Percentiles rank a stretch among this genome's conserved stretches.
These are phyloP conservation scores for Coryphaenoides rupestris DNA, from an alignment of 2,113 vertebrate genomes.

Conservation along the genomic window DNA sequence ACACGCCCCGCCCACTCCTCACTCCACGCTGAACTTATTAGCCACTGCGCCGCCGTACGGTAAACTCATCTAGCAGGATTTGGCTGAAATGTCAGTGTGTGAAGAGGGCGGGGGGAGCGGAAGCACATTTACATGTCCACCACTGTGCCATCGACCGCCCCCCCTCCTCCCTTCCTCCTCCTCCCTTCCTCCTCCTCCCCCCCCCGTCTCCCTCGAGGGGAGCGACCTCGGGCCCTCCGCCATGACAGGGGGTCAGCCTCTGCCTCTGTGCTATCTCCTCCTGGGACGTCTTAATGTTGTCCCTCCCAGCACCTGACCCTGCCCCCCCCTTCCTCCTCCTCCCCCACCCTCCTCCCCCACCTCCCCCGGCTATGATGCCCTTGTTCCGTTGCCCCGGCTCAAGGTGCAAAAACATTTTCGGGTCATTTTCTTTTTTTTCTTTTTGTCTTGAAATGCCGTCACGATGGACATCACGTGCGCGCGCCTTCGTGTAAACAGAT, in stretches of 20 bases:
- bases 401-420: slow-evolving; percentile 41
- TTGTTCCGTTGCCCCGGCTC: slow-evolving; percentile 43
- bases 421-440: no score
- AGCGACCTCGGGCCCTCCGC: slow-evolving; percentile 47
- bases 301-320: slow-evolving; percentile 52
- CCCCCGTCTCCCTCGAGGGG: slow-evolving; percentile 35
- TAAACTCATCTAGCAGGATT: no score
- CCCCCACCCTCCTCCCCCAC: slow-evolving; percentile 46
- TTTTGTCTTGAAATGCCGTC: slow-evolving; percentile 25
- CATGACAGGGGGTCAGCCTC: slow-evolving; percentile 62
- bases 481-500: slow-evolving; percentile 24
- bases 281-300: slow-evolving; percentile 66
- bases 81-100: slow-evolving; percentile 40
- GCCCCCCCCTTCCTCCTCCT: no score
- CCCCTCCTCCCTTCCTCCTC: no score
- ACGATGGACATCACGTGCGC: slow-evolving; percentile 23
- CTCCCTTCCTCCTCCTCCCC: no score
- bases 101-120: slow-evolving; percentile 28
- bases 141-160: no score
- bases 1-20: no score
- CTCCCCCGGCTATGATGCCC: slow-evolving; percentile 50
- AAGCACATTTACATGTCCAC: slow-evolving; percentile 55
- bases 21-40: slow-evolving; percentile 4
- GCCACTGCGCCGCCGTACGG: no score
- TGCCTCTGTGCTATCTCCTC: slow-evolving; percentile 55